These are phyloP conservation scores for Drosophila tsacasi DNA, from an alignment of 1,140 invertebrate genomes.

Conservation along the genomic window DNA sequence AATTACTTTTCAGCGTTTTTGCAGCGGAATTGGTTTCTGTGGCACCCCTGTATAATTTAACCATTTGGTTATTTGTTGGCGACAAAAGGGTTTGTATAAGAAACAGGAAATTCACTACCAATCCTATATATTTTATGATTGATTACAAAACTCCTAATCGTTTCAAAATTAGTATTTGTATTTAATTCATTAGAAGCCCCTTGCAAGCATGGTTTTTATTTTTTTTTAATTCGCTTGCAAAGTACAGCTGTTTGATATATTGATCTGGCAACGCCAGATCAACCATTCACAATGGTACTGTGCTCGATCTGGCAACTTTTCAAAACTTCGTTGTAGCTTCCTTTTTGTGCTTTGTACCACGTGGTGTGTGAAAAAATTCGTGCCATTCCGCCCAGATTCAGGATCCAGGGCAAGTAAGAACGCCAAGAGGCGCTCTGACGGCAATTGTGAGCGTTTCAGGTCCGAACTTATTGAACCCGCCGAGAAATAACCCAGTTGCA, in stretches of 20 bases:
- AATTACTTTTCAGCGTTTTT: too few species aligned
- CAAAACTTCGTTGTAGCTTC: neutral
- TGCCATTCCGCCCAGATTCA: neutral
- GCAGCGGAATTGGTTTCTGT: too few species aligned
- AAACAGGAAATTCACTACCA: neutral
- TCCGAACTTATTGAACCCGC: neutral
- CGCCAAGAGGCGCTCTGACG: neutral
- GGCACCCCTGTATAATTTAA: too few species aligned
- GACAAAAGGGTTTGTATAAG: neutral
- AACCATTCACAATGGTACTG: neutral
- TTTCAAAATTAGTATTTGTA: too few species aligned
- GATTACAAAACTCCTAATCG: too few species aligned
- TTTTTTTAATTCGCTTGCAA: too few species aligned
- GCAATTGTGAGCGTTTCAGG: neutral
- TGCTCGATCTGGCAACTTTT: neutral
- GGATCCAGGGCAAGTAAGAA: neutral
- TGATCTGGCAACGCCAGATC: neutral
- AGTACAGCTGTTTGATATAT: neutral
- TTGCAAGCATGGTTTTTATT: too few species aligned
- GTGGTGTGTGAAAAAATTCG: neutral
- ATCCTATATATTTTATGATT: neutral
- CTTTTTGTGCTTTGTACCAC: neutral
- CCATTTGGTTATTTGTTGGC: neutral
- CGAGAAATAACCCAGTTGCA: too few species aligned
- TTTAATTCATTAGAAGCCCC: too few species aligned